phyloP scores from a whole-genome alignment of 2,113 vertebrate genomes.

The Oophaga pumilio region DNA sequence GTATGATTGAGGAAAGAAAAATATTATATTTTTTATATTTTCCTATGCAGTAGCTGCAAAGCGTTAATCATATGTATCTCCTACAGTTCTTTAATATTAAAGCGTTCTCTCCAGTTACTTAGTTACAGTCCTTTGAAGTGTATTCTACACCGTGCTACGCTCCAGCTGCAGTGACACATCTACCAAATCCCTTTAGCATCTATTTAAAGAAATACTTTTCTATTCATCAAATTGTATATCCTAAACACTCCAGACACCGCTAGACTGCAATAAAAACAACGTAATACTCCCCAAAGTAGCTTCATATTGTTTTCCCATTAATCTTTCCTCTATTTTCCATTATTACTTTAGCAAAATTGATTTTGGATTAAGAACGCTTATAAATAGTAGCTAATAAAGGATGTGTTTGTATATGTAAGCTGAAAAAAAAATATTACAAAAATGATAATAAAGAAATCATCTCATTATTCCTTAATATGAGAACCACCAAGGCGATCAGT shows the following conservation, averaged over 20 bases:
- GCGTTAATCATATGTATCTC: conserved; percentile 26
- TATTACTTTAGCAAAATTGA: conserved; percentile 32
- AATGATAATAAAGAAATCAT: background rate
- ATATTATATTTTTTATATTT: background rate
- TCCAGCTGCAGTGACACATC: conserved; percentile 25
- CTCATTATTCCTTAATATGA: background rate
- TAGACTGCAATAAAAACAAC: background rate
- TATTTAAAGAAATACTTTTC: conserved; percentile 50
- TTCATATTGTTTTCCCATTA: background rate
- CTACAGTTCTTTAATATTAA: conserved; percentile 42
- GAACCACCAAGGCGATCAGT: background rate
- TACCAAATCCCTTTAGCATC: conserved; percentile 52
- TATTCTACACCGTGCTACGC: conserved; percentile 29
- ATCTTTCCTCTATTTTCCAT: background rate
- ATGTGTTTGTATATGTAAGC: background rate
- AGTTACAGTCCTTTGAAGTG: conserved; percentile 51
- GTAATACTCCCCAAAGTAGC: background rate
- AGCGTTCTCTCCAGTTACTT: conserved; percentile 40
- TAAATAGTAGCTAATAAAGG: conserved; percentile 18
- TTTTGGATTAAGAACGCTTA: conserved; percentile 41
- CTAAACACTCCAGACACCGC: conserved; percentile 37
- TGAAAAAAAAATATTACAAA: conserved; percentile 1
- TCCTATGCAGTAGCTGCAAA: background rate
- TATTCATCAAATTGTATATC: conserved; percentile 37
- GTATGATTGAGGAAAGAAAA: background rate